Evolutionary conservation across 2,113 vertebrate genomes (phyloP).

Genomic region (Dromaius novaehollandiae): DNA sequence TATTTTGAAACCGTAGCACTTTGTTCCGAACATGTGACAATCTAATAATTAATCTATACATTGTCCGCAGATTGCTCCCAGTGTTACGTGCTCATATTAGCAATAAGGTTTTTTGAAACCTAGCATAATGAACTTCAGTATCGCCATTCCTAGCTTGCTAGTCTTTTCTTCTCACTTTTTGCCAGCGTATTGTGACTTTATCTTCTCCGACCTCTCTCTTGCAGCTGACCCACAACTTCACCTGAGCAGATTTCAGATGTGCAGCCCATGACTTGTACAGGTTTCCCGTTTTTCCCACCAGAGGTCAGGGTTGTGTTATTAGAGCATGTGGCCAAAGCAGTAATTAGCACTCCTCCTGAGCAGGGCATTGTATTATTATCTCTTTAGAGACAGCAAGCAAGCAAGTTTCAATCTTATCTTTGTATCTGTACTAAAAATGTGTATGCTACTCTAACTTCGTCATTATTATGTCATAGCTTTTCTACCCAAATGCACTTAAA

Average conservation of each 20-base stretch:
- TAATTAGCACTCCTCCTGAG: background rate
- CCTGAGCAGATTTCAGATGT: background rate
- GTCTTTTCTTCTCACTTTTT: background rate
- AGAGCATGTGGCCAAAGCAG: background rate
- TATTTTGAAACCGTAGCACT: background rate
- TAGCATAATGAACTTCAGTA: background rate
- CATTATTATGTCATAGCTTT: background rate
- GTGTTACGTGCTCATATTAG: background rate
- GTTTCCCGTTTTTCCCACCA: constrained; percentile 71
- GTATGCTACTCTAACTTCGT: background rate
- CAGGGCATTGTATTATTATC: background rate
- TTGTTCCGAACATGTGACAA: background rate
- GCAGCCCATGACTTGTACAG: background rate
- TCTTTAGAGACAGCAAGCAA: background rate
- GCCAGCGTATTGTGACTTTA: background rate
- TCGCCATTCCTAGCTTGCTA: background rate
- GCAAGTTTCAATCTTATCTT: background rate
- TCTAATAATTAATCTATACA: background rate
- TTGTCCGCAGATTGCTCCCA: background rate
- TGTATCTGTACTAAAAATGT: background rate
- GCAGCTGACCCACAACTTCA: background rate
- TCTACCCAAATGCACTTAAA: background rate
- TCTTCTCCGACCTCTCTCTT: background rate
- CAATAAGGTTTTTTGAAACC: background rate
- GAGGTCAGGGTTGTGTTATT: constrained; percentile 76